Evolutionary conservation across 2,888 invertebrate genomes (phyloP).

Genomic region (Aporophyla lueneburgensis): DNA sequence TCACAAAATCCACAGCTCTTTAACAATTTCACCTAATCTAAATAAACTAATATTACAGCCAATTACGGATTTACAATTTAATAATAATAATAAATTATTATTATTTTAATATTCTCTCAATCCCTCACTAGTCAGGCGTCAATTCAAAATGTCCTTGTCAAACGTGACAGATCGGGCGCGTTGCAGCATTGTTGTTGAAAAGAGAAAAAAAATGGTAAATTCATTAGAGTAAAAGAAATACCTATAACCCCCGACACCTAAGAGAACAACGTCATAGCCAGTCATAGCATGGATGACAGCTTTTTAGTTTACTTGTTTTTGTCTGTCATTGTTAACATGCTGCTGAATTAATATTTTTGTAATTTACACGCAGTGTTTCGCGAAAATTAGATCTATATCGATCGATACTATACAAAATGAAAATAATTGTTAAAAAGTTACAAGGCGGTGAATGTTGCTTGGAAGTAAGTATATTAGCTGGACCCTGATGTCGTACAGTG

Average conservation of each 20-base stretch:
- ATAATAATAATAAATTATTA: no score
- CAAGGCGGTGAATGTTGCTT: slow-evolving; percentile 93
- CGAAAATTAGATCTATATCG: slow-evolving; percentile 51
- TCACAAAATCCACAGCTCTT: no score
- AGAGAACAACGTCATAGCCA: slow-evolving; percentile 1
- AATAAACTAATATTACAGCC: no score
- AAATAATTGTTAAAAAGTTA: slow-evolving; percentile 93
- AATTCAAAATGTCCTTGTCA: neutral
- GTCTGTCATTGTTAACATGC: slow-evolving; percentile 64
- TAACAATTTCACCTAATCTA: no score
- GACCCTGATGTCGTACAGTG: slow-evolving; percentile 4
- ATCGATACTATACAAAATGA: slow-evolving; percentile 88
- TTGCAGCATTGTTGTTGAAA: slow-evolving; percentile 8
- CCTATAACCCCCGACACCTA: neutral
- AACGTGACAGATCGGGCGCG: neutral
- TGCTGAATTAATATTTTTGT: slow-evolving; percentile 66
- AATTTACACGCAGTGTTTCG: slow-evolving; percentile 55
- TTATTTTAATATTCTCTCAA: neutral
- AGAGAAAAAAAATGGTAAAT: slow-evolving; percentile 14
- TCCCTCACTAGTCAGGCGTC: neutral
- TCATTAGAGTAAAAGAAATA: slow-evolving; percentile 21
- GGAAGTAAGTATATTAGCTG: slow-evolving; percentile 87
- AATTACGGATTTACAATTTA: no score
- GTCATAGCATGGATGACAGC: slow-evolving; percentile 36
- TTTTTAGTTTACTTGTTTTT: slow-evolving; percentile 52